Base-by-base conservation (phyloP, 2,888 invertebrate species). In the Drosophila mimica region DNA sequence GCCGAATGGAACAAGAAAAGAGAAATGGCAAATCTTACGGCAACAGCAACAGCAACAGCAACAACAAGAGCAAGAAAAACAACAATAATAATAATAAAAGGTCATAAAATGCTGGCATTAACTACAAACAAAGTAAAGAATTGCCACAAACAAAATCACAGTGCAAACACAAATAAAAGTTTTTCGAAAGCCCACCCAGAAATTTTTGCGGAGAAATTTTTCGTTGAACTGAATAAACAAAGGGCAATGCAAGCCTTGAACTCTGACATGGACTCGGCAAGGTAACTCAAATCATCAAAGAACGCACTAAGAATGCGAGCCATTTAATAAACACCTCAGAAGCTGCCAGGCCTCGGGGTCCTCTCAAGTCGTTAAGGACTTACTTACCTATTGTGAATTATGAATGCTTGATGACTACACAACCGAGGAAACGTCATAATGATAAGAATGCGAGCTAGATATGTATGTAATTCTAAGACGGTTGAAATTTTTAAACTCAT, bases 101-200 rank as follows among this genome's bases (percentile, higher is more conserved):
- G 61, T 67, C 76, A 60, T 75, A 65, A 81, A 81, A 79, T 72
- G 76, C 58, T 66, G 76, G 60, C 64, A 52, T 46, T 33, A 62
- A 54, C 74, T 49, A 49, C 71, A 62, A 77, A 67, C 71, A 77
- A 76, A 64, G 58, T n/a, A 52, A 68, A 71, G 54, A 76, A 72
- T 58, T 69, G 52, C 67, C 64, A 69, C 79, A 68, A 62, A 69
- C 64, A 69, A 79, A 77, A 73, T 69, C 74, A 73, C 60, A 75
- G 60, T 34, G 59, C 59, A 54, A 82, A 86, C 64, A 68, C 69
- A 67, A 86, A 86, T 69, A 86, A 82, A 82, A 82, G 64, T 81
- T 79, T 60, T 48, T 43, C 28, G 20, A 30, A 43, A 46, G 53
- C 33, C 34, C 34, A 36, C 30, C 31, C 46, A 36, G 61, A 64